Evolutionary conservation across 2,113 vertebrate genomes (phyloP).

Genomic region (Marmota monax): DNA sequence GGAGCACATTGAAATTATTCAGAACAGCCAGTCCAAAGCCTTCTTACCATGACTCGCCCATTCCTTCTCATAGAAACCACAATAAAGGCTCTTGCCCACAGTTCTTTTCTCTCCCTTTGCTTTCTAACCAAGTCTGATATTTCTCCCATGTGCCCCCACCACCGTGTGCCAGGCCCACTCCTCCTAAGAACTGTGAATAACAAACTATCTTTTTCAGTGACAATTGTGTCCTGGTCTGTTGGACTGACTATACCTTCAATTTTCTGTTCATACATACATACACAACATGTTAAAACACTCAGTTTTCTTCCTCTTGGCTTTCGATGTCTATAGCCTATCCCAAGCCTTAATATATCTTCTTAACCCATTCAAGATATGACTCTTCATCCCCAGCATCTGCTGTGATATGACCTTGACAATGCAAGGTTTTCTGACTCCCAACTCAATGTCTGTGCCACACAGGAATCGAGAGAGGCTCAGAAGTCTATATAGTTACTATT

Average conservation of each 20-base stretch:
- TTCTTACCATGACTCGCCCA: neutral
- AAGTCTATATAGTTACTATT: neutral
- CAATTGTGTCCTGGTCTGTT: neutral
- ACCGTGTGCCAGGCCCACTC: accelerated
- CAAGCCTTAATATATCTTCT: neutral
- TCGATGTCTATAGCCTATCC: neutral
- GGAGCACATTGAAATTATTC: neutral
- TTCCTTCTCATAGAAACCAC: neutral
- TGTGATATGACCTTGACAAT: neutral
- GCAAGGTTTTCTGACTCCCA: neutral
- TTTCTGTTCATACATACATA: neutral
- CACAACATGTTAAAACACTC: neutral
- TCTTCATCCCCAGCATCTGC: neutral
- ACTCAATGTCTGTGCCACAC: neutral
- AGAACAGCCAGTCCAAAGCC: neutral
- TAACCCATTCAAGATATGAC: neutral
- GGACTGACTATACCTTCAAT: neutral
- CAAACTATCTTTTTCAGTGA: neutral
- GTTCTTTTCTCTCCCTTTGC: neutral
- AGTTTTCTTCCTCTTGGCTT: neutral
- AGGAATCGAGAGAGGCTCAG: neutral
- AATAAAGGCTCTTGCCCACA: neutral
- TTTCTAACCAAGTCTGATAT: neutral
- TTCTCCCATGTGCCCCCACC: neutral
- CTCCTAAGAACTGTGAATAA: neutral